Conservation (phyloP, 2,113 vertebrate genomes). For the Galemys pyrenaicus region DNA sequence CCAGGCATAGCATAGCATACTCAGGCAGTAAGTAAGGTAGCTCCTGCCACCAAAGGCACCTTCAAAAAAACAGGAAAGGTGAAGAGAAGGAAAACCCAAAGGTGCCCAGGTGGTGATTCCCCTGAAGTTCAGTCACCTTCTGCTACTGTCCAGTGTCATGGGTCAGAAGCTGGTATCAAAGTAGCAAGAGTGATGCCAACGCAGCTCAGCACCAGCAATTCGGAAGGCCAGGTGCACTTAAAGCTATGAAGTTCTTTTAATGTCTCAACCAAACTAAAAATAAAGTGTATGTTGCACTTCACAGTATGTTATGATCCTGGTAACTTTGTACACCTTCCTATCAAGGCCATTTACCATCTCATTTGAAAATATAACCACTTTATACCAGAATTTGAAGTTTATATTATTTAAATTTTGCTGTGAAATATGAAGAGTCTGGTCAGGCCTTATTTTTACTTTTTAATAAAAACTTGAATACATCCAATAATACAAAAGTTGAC, state of each 20-base stretch:
- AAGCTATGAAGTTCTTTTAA: not conserved
- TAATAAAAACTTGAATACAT: not conserved
- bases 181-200: not conserved
- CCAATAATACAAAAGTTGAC: not conserved
- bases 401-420: not conserved
- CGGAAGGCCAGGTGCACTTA: no score
- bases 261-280: not conserved
- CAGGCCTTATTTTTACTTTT: not conserved
- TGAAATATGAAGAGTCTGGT: not conserved
- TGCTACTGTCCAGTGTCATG: not conserved
- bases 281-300: not conserved
- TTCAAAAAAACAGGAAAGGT: not conserved
- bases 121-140: not conserved
- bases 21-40: not conserved
- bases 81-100: not conserved
- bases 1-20: not conserved
- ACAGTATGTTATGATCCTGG: not conserved
- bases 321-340: not conserved
- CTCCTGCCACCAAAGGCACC: not conserved
- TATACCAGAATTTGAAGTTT: not conserved
- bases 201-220: not conserved
- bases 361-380: conserved; percentile 27
- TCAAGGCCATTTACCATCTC: conserved; percentile 7
- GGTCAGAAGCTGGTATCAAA: not conserved
- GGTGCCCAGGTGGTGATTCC: not conserved